These are phyloP conservation scores for Phenganax marumi DNA, from an alignment of 92 coral and sea anemone species.

Conservation along the genomic window DNA sequence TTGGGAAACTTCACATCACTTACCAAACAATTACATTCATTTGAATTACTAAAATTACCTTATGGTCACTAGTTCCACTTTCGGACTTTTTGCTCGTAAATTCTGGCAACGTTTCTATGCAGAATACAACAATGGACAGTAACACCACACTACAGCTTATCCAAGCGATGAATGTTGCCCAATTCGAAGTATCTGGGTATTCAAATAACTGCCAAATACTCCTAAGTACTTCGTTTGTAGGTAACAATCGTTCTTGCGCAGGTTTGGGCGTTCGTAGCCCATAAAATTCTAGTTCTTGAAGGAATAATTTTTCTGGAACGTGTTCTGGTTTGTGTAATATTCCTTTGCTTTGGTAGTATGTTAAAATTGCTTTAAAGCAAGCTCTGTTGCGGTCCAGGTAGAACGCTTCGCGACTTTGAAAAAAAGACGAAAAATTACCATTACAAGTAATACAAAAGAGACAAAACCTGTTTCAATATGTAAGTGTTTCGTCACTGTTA, in stretches of 20 bases:
- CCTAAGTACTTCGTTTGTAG: slow-evolving; percentile 67
- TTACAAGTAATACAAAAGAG: too few species aligned
- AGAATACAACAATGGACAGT: slow-evolving; percentile 81
- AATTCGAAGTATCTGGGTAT: slow-evolving; percentile 81
- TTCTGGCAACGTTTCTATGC: slow-evolving; percentile 88
- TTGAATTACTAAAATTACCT: too few species aligned
- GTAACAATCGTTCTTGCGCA: slow-evolving; percentile 59
- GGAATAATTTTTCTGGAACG: slow-evolving; percentile 79
- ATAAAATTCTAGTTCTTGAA: slow-evolving; percentile 77
- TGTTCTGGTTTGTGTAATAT: slow-evolving; percentile 69
- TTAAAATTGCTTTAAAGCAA: slow-evolving; percentile 82
- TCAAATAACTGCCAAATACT: slow-evolving; percentile 78
- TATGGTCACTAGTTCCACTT: too few species aligned
- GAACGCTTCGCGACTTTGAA: slow-evolving; percentile 56
- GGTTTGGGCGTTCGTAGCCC: slow-evolving; percentile 66
- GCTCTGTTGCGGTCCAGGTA: slow-evolving; percentile 86
- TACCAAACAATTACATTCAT: too few species aligned
- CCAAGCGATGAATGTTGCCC: slow-evolving; percentile 73
- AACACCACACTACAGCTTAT: slow-evolving; percentile 72
- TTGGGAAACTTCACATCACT: too few species aligned
- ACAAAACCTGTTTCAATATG: too few species aligned
- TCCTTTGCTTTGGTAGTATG: slow-evolving; percentile 87
- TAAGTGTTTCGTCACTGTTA: too few species aligned
- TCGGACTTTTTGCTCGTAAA: slow-evolving; percentile 12
- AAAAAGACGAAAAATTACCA: too few species aligned